These are phyloP conservation scores for Chroicocephalus ridibundus DNA, from an alignment of 2,113 vertebrate genomes.

Conservation along the genomic window DNA sequence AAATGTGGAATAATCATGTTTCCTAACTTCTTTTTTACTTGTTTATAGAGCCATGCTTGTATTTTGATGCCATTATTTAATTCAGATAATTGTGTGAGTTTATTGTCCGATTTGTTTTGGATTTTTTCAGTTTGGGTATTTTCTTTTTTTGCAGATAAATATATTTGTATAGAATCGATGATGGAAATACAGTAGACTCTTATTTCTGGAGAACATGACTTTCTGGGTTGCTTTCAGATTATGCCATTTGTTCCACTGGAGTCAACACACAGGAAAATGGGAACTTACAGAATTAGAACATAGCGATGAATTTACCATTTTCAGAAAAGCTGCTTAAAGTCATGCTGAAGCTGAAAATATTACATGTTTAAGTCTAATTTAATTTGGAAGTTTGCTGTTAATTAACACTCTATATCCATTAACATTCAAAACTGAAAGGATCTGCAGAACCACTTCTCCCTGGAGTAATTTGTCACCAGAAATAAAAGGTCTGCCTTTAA, in stretches of 20 bases:
- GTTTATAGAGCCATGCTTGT: background rate
- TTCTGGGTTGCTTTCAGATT: background rate
- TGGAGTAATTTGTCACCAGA: constrained; percentile 4
- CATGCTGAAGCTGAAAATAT: background rate
- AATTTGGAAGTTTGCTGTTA: constrained; percentile 16
- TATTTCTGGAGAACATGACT: background rate
- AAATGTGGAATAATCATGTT: background rate
- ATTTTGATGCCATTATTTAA: background rate
- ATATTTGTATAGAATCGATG: background rate
- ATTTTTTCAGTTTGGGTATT: background rate
- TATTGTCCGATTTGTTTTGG: background rate
- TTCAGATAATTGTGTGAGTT: background rate
- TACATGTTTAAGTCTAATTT: background rate
- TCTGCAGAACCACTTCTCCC: background rate
- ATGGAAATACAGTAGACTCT: background rate
- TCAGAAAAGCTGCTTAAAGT: background rate
- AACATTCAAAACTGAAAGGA: background rate
- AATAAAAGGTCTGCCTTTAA: background rate
- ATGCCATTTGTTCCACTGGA: background rate
- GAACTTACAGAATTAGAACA: background rate
- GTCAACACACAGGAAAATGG: background rate
- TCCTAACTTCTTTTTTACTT: background rate
- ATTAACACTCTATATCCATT: constrained; percentile 16
- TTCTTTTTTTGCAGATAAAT: background rate
- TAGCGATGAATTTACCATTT: background rate